Evolutionary conservation across 2,113 vertebrate genomes (phyloP), one percentile per base, ranked within the genome.

Genomic region (Tetrao urogallus): DNA sequence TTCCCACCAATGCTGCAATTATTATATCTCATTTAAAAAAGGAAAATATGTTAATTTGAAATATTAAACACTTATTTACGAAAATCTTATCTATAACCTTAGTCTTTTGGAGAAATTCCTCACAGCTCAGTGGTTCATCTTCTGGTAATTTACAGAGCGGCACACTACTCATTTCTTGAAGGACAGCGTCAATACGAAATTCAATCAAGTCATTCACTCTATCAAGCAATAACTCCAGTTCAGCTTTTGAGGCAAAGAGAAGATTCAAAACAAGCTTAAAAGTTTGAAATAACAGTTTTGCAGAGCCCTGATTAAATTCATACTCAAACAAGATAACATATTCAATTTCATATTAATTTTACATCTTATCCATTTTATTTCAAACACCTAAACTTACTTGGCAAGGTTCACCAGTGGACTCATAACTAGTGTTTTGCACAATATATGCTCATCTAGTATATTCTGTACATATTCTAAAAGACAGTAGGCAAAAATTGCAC

Each of bases 151-250:
- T 88, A 93, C 99, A 99, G 30, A 99, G 97, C 0, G 90, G 95
- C 7, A 93, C 95, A 6, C 40, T 47, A 50, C 97, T 98, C 98
- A 99, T 99, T 82, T 99, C 99, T 88, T 98, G 98, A 67, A 99
- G 96, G 6, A 99, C 92, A 10, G 98, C 97, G 15, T 98, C 97
- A 30, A 99, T 98, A 82, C 98, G 98, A 94, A 99, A 99, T 96
- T 99, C 98, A 81, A 99, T 95, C 96, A 99, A 88, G 84, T 99
- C 98, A 13, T 98, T 98, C 84, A 98, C 98, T 80, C 94, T 97
- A 97, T 99, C 98, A 74, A 99, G 94, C 73, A 99, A 64, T 86
- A 98, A 94, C 92, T 99, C 99, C 88, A 99, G 94, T 38, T 97
- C 97, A 89, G 86, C 99, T 98, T 92, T 69, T 66, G 75, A 78